Evolutionary conservation across 2,888 invertebrate genomes (phyloP), one percentile per base, ranked within the genome.

Genomic region (Cryptosula pallasiana): DNA sequence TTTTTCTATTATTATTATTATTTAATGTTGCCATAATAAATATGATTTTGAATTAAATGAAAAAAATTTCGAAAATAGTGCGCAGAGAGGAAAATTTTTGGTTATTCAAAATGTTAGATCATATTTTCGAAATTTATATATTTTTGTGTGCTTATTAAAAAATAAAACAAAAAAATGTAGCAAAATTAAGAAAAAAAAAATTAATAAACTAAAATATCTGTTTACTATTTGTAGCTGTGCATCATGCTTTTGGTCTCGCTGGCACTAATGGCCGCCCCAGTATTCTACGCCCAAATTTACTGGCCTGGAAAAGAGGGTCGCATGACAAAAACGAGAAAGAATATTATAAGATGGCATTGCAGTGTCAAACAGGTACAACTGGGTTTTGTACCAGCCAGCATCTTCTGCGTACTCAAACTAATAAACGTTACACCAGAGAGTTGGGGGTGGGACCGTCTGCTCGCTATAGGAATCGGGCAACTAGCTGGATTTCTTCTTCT

Each of bases 241-340:
- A 32, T 25, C 3, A 63, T 32, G 20, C 63, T 63, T 5, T 5
- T 32, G 1, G 27, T 63, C 32, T 63, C 63, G n/a, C 32, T 63
- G 63, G n/a, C 32, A 25, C 63, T 63, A n/a, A 63, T 63, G 32
- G 63, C 32, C 25, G 32, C 29, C 5, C 63, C 63, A 32, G 63
- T 63, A 16, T 63, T 63, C 32, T 63, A 63, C 27, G 63, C 63
- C 5, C 63, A 63, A 63, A 20, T 63, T 29, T 63, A 16, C 16
- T 63, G 63, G 63, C 63, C 63, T 32, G 5, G 32, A 2, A 27
- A 2, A 27, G 63, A 63, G n/a, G 63, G 63, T 25, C 32, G 32
- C 32, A 63, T 63, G 63, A 32, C 63, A 29, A 63, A 63, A 32
- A 63, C 9, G 13, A 63, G 63, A 63, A 63, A 63, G 27, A 1